Conservation (phyloP, 2,888 invertebrate species). For the Meteorus colon region DNA sequence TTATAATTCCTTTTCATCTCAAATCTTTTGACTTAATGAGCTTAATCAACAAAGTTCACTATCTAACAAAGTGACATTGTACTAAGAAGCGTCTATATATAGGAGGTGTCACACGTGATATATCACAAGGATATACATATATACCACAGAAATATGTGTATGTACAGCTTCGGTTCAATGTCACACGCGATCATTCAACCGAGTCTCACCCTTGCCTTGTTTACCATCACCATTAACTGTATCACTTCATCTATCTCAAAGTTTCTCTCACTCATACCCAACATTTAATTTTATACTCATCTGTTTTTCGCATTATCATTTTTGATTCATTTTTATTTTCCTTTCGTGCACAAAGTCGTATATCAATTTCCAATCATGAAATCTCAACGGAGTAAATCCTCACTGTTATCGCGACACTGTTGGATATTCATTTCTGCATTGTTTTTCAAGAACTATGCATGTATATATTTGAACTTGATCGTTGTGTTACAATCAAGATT, state of each 20-base stretch:
- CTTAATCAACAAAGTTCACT: slow-evolving; percentile 2
- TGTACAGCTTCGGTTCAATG: slow-evolving; percentile 52
- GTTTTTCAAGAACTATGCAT: background rate
- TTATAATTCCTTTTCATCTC: background rate
- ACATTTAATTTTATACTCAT: background rate
- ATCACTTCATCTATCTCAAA: background rate
- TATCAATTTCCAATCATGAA: background rate
- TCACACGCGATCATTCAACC: slow-evolving; percentile 43
- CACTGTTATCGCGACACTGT: background rate
- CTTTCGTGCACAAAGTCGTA: background rate
- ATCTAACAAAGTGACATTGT: background rate
- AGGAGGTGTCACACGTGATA: slow-evolving; percentile 55
- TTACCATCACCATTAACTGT: slow-evolving; percentile 30
- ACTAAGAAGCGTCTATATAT: slow-evolving; percentile 48
- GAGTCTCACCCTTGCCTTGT: slow-evolving; percentile 32
- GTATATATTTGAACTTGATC: background rate
- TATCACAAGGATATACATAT: slow-evolving; percentile 40
- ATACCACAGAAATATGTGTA: background rate
- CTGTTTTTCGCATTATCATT: background rate
- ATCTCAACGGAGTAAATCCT: background rate
- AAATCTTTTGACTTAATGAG: background rate
- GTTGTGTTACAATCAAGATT: background rate
- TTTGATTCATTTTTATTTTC: background rate
- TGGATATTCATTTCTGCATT: background rate
- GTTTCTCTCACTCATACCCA: background rate